Conservation (phyloP, 1,140 invertebrate species). For the Oncopodura yosiiana region DNA sequence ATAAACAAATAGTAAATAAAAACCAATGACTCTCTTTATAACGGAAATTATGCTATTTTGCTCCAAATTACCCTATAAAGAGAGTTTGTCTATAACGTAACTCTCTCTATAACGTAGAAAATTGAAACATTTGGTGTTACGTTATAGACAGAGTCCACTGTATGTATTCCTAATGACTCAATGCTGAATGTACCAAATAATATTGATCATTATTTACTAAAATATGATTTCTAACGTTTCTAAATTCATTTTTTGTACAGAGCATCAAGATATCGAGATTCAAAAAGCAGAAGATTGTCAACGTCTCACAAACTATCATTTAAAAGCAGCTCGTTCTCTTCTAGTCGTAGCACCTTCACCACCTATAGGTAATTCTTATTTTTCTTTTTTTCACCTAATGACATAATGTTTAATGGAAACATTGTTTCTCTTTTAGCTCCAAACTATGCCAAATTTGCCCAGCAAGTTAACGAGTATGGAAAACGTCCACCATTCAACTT, state of each 20-base stretch:
- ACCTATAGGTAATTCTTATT: slow-evolving; percentile 58
- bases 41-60: too few relatives aligned
- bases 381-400: slow-evolving; percentile 63
- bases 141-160: too few relatives aligned
- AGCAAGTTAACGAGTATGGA: slow-evolving; percentile 61
- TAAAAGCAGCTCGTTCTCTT: slow-evolving; percentile 62
- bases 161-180: too few relatives aligned
- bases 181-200: too few relatives aligned
- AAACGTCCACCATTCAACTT: slow-evolving; percentile 65
- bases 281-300: slow-evolving; percentile 8
- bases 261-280: slow-evolving; percentile 1
- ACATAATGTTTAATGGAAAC: slow-evolving; percentile 21
- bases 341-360: slow-evolving; percentile 75
- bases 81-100: too few relatives aligned
- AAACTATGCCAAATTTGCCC: slow-evolving; percentile 55
- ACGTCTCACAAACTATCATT: slow-evolving; percentile 24
- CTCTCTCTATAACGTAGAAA: too few relatives aligned
- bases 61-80: too few relatives aligned
- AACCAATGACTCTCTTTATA: too few relatives aligned
- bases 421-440: not conserved
- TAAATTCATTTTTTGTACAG: not conserved
- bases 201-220: too few relatives aligned
- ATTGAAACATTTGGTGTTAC: too few relatives aligned
- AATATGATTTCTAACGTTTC: too few relatives aligned
- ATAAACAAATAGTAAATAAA: too few relatives aligned